Base-by-base conservation (phyloP, 2,888 invertebrate genomes). In the Prenolepis imparis region DNA sequence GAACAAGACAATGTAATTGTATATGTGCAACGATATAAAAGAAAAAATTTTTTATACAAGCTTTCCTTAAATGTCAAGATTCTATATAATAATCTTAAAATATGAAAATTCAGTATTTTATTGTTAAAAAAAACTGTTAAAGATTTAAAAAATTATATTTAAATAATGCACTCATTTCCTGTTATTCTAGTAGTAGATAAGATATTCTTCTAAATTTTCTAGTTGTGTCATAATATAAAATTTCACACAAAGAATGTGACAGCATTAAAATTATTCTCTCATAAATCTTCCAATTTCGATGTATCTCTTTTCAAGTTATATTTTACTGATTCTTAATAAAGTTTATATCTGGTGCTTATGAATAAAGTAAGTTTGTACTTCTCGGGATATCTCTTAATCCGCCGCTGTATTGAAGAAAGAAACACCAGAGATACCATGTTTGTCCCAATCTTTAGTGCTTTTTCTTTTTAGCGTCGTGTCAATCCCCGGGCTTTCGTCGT, bases 371-470 rank as follows among this genome's bases (percentile, higher is more conserved):
- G 4, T n/a, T 39, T 57, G 55, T 70, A 39, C 28, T 15, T 8
- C 4, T 3, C 28, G 21, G 0, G n/a, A n/a, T 0, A 57, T 36
- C 28, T 55, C 41, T 52, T 55, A 75, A 74, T 74, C 52, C 63
- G 28, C 12, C 4, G 24, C 12, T 52, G 44, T 52, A 39, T 75
- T 41, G 77, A 77, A 68, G 41, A 68, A 55, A 68, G 11, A 57
- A 55, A 70, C n/a, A 68, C 28, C 18, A 36, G 52, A 63, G 48
- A 55, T 64, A 67, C 78, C 73, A 59, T 87, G 82, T 88, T 88
- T 84, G 78, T 87, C 73, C 66, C 57, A n/a, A 66, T 70, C 73
- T 82, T 88, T 67, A n/a, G 61, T 73, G 41, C 63, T 77, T 75
- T 81, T 81, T 74, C 64, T 78, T 70, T 52, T 70, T 64, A 78